These are phyloP conservation scores for Meloidogyne hapla DNA, from an alignment of 1,140 invertebrate species.

Conservation along the genomic window DNA sequence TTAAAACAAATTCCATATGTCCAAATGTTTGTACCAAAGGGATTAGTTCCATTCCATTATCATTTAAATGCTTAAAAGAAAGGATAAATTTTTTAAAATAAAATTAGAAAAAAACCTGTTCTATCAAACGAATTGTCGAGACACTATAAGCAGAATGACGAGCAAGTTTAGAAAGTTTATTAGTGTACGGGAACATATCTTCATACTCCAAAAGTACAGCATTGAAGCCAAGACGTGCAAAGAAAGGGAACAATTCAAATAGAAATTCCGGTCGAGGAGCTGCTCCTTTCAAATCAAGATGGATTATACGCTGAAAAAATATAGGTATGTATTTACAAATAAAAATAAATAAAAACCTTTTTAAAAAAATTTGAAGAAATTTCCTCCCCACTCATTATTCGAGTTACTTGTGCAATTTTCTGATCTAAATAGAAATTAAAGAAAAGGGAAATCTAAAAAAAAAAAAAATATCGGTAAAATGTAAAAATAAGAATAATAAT, in stretches of 20 bases:
- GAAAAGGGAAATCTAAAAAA: not conserved
- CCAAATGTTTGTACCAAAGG: constrained; percentile 81
- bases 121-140: not conserved
- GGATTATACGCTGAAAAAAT: constrained; percentile 69
- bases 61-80: constrained; percentile 24
- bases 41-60: constrained; percentile 76
- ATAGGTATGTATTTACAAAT: not conserved
- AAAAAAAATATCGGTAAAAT: not conserved
- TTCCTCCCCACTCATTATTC: not conserved
- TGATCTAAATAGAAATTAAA: constrained; percentile 10
- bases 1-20: constrained; percentile 74
- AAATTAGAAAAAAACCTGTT: constrained; percentile 11
- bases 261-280: constrained; percentile 75
- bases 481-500: not conserved
- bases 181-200: constrained; percentile 83
- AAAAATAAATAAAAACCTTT: not conserved
- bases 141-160: not conserved
- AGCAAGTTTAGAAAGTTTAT: constrained; percentile 70
- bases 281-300: constrained; percentile 83
- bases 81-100: constrained; percentile 61
- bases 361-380: constrained; percentile 9
- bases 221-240: constrained; percentile 79
- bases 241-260: constrained; percentile 74
- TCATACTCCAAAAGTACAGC: constrained; percentile 92
- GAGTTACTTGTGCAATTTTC: not conserved